Evolutionary conservation across 2,797 vertebrate genomes (phyloP).

Genomic region (Balearica regulorum): DNA sequence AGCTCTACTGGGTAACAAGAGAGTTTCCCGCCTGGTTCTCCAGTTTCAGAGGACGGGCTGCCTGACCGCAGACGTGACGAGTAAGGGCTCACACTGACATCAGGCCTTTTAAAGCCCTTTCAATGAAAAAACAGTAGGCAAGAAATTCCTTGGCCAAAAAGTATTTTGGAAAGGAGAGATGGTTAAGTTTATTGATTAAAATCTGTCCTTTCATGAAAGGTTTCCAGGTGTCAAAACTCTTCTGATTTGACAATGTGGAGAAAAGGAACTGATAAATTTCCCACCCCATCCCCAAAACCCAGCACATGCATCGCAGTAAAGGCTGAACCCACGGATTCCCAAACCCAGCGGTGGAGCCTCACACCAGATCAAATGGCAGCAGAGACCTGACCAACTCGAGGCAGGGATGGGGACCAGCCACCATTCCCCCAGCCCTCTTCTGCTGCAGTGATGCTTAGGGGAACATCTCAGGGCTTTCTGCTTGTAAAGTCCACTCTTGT

Average conservation of each 20-base stretch:
- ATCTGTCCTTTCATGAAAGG: neutral
- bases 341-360: neutral
- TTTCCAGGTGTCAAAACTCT: neutral
- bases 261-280: neutral
- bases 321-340: neutral
- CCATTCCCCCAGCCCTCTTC: neutral
- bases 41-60: neutral
- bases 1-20: neutral
- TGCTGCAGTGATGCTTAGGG: neutral
- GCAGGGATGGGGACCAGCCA: neutral
- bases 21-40: neutral
- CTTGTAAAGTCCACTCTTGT: neutral
- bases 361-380: neutral
- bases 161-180: neutral
- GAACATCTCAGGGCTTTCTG: neutral
- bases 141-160: neutral
- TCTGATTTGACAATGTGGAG: neutral
- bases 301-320: neutral
- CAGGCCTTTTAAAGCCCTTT: neutral
- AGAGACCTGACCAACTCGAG: neutral
- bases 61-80: neutral
- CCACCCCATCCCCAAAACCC: no score
- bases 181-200: neutral
- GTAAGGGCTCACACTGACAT: neutral
- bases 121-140: neutral